These are phyloP conservation scores for Hirtodrosophila trivittata DNA, from an alignment of 2,888 invertebrate genomes.

Conservation along the genomic window DNA sequence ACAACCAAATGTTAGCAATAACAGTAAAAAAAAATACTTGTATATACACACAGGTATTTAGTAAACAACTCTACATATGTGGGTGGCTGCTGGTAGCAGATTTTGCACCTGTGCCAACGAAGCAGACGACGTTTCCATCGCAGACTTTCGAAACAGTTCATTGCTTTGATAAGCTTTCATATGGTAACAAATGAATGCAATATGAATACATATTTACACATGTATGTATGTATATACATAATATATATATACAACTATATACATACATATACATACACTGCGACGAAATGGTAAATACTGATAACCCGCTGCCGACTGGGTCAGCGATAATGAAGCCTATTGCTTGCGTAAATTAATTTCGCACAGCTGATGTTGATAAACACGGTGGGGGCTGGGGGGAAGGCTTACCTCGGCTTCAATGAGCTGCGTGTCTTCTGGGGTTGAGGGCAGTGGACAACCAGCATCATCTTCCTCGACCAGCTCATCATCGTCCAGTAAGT, in stretches of 20 bases:
- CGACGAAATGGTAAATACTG: slow-evolving; percentile 2
- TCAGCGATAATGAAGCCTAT: slow-evolving; percentile 43
- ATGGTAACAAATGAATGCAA: slow-evolving; percentile 26
- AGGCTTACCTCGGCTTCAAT: slow-evolving; percentile 89
- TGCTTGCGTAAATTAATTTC: slow-evolving; percentile 30
- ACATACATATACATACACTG: not conserved
- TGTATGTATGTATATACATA: not conserved
- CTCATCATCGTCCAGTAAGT: slow-evolving; percentile 82
- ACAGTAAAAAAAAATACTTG: slow-evolving; percentile 30
- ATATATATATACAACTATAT: not conserved
- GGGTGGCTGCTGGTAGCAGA: slow-evolving; percentile 1
- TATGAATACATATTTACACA: not conserved
- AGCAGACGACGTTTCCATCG: slow-evolving; percentile 5
- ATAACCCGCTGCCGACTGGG: slow-evolving; percentile 51
- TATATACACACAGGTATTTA: slow-evolving; percentile 1
- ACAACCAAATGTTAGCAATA: slow-evolving; percentile 5
- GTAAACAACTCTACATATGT: not conserved
- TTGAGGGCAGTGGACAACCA: slow-evolving; percentile 93
- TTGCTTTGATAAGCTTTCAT: too few species aligned
- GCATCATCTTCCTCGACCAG: slow-evolving; percentile 88
- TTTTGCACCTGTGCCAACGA: slow-evolving; percentile 18
- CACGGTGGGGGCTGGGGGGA: too few species aligned
- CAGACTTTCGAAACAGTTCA: slow-evolving; percentile 2
- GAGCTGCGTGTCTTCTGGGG: slow-evolving; percentile 93
- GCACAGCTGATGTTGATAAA: slow-evolving; percentile 6